phyloP scores from a whole-genome alignment of 2,888 invertebrate genomes.

The Aradus depressus region DNA sequence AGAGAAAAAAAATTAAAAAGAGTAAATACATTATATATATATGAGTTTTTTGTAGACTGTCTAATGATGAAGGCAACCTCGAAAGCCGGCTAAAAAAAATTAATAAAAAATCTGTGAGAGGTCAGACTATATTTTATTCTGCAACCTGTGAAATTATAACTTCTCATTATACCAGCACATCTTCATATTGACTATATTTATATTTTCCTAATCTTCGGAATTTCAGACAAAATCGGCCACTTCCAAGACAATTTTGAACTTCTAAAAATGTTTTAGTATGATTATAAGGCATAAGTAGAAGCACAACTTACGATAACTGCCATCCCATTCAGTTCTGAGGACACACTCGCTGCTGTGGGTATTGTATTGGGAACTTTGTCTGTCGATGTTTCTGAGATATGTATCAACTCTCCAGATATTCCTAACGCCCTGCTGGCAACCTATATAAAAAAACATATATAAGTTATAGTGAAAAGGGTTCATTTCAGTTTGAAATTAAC shows the following conservation, averaged over 20 bases:
- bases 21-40: too few species aligned
- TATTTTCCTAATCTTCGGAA: too few species aligned
- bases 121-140: too few species aligned
- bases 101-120: too few species aligned
- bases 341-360: conserved; percentile 77
- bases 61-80: too few species aligned
- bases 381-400: conserved; percentile 71
- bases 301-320: conserved; percentile 53
- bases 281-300: neutral
- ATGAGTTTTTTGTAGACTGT: too few species aligned
- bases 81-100: too few species aligned
- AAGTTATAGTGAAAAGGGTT: neutral
- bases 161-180: too few species aligned
- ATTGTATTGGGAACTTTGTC: conserved; percentile 88
- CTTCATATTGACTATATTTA: too few species aligned
- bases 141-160: too few species aligned
- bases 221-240: too few species aligned
- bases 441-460: conserved; percentile 32
- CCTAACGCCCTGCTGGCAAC: conserved; percentile 66
- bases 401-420: conserved; percentile 58
- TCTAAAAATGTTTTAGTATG: neutral
- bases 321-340: conserved; percentile 85
- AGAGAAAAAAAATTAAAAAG: too few species aligned
- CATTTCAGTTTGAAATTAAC: neutral
- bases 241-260: neutral